Percentiles rank a stretch among this genome's conserved stretches.
Conservation (phyloP, 1,140 invertebrate genomes). For the Cydia splendana region DNA sequence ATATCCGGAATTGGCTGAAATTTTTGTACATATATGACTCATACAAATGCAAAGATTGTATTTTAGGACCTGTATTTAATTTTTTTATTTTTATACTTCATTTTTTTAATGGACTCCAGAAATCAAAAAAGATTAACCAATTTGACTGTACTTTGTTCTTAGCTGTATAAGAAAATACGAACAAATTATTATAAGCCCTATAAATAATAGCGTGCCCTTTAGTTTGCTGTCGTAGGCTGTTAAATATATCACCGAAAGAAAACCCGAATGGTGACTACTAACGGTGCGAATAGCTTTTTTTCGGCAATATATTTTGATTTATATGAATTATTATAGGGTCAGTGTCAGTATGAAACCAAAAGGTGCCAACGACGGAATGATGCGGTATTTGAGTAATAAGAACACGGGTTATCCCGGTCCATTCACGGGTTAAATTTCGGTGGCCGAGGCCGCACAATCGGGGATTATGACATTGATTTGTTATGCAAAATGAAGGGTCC, state of each 20-base stretch:
- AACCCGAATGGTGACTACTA: not conserved
- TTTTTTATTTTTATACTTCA: too few species aligned
- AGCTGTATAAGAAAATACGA: too few species aligned
- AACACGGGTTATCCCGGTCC: conserved; percentile 20
- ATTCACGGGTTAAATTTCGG: conserved; percentile 40
- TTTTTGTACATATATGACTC: too few species aligned
- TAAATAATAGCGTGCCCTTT: too few species aligned
- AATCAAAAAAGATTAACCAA: too few species aligned
- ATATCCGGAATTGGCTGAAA: too few species aligned
- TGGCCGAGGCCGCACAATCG: conserved; percentile 36
- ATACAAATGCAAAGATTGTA: too few species aligned
- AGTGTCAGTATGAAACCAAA: conserved; percentile 20
- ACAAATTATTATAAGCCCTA: too few species aligned
- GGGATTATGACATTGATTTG: conserved; percentile 47
- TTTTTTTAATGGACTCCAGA: too few species aligned
- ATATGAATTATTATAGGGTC: conserved; percentile 18
- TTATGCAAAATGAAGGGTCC: conserved; percentile 48
- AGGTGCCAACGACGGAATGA: conserved; percentile 1
- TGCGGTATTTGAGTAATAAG: conserved; percentile 22
- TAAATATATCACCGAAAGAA: not conserved
- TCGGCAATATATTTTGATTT: conserved; percentile 5
- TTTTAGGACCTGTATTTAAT: too few species aligned
- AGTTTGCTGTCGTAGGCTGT: not conserved
- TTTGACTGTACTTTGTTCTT: too few species aligned
- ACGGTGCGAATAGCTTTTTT: not conserved